Conservation (phyloP, 2,113 vertebrate genomes). For the Campylorhamphus procurvoides region DNA sequence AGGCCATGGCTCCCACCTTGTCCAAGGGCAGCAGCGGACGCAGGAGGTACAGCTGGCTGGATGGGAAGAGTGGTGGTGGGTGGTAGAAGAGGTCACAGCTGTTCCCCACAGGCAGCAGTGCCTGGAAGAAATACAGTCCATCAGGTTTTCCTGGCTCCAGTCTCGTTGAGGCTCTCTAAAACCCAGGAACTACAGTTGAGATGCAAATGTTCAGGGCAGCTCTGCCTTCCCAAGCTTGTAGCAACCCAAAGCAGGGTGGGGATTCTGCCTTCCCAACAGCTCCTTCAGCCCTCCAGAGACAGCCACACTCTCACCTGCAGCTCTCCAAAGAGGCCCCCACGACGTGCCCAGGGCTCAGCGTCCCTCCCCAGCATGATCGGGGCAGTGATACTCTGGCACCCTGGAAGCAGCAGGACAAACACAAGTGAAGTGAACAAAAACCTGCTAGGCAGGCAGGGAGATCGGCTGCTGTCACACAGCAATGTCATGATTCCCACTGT, state of each 20-base stretch:
- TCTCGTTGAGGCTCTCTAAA: background rate
- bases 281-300: background rate
- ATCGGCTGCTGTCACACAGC: background rate
- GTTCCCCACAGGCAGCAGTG: constrained; percentile 82
- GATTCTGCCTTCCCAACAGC: background rate
- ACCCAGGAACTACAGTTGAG: background rate
- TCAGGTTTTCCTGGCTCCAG: background rate
- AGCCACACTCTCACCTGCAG: constrained; percentile 76
- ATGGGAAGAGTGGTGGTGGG: constrained; percentile 85
- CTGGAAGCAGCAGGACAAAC: constrained; percentile 48
- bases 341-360: constrained; percentile 81
- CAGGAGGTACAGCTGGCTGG: constrained; percentile 80
- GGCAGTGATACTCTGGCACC: constrained; percentile 81
- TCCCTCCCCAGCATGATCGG: constrained; percentile 70
- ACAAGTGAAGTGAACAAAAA: rapidly evolving
- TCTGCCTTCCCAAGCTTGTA: background rate
- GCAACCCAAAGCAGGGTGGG: background rate
- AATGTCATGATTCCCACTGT: rapidly evolving
- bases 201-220: rapidly evolving
- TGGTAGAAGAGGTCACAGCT: constrained; percentile 85
- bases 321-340: constrained; percentile 85
- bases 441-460: background rate
- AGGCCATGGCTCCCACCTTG: constrained; percentile 65
- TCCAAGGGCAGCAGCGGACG: constrained; percentile 82
- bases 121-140: constrained; percentile 56